phyloP scores from a whole-genome alignment of 2,797 vertebrate species.

The Salmo trutta region DNA sequence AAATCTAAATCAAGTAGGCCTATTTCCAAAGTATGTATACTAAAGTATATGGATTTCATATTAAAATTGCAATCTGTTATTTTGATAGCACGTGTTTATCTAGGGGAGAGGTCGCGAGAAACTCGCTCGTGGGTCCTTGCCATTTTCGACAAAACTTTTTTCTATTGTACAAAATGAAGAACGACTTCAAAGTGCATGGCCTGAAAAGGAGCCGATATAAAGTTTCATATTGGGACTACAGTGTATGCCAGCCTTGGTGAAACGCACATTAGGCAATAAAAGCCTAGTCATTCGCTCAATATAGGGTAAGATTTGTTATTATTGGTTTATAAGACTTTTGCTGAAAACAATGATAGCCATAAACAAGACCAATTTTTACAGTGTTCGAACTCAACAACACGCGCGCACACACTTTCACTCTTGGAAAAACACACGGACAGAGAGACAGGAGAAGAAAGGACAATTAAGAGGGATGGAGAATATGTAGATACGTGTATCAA shows the following conservation, averaged over 20 bases:
- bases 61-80: background rate
- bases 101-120: constrained; percentile 10
- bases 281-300: constrained; percentile 6
- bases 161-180: constrained; percentile 1
- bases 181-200: background rate
- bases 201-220: constrained; percentile 28
- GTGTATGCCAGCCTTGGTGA: constrained; percentile 22
- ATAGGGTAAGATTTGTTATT: background rate
- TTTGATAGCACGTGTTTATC: constrained; percentile 6
- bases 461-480: constrained; percentile 26
- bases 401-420: background rate
- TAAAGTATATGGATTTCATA: background rate
- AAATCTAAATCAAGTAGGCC: background rate
- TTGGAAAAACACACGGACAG: constrained; percentile 28
- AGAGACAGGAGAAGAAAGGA: constrained; percentile 24
- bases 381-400: constrained; percentile 2
- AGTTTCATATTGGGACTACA: constrained; percentile 28
- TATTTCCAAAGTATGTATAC: background rate
- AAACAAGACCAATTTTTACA: constrained; percentile 2
- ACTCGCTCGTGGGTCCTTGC: constrained; percentile 8
- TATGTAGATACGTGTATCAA: constrained; percentile 72
- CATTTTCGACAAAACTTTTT: constrained; percentile 8
- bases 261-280: constrained; percentile 14
- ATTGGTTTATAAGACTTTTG: constrained; percentile 19
- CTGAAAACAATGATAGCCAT: constrained; percentile 32